Conservation (phyloP, 2,888 invertebrate genomes). For the Leptothorax acervorum region DNA sequence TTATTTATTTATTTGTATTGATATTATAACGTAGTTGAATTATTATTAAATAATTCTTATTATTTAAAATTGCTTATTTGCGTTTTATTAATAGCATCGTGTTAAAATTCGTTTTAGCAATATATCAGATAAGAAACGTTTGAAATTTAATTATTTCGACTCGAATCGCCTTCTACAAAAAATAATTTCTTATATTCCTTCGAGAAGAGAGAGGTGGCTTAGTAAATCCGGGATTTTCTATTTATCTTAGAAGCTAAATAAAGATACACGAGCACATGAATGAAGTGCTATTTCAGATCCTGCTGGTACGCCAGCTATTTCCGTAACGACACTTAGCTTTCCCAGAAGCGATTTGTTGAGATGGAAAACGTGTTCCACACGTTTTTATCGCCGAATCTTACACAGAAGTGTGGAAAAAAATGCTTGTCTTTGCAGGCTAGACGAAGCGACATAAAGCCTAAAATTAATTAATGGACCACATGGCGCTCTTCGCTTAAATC, state of each 20-base stretch:
- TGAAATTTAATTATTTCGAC: not conserved
- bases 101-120: not conserved
- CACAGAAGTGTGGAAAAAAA: not conserved
- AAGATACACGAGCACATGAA: slow-evolving; percentile 38
- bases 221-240: not conserved
- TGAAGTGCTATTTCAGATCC: slow-evolving; percentile 18
- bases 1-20: not conserved
- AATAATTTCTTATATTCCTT: not conserved
- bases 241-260: slow-evolving; percentile 34
- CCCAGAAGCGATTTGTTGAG: slow-evolving; percentile 1
- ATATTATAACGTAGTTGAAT: not conserved
- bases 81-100: not conserved
- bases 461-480: not conserved
- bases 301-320: slow-evolving; percentile 30
- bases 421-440: not conserved
- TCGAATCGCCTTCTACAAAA: not conserved
- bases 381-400: slow-evolving; percentile 3
- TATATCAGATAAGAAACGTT: not conserved
- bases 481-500: not conserved
- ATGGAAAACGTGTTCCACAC: slow-evolving; percentile 24
- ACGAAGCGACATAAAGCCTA: not conserved
- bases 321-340: slow-evolving; percentile 35
- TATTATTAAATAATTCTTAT: not conserved
- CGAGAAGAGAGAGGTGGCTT: not conserved
- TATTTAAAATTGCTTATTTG: not conserved